Evolutionary conservation across 2,888 invertebrate genomes (phyloP), one percentile per base, ranked within the genome.

Genomic region (Physocephala rufipes): DNA sequence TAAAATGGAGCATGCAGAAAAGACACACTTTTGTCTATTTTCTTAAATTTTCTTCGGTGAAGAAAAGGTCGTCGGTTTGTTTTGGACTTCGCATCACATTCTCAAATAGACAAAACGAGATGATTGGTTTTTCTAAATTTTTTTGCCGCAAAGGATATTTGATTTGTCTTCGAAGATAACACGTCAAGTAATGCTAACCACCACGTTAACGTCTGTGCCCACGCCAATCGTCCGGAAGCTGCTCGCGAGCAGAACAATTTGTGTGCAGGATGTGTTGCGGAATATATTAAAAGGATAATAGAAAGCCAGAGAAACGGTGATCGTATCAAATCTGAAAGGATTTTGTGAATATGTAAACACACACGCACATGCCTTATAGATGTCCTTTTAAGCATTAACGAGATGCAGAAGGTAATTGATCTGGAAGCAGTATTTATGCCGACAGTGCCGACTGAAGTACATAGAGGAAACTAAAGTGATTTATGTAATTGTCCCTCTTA

Each of bases 261-360:
- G 86, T 85, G 85, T 82, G 80, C 82, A 80, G 86, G 84, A 85
- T 85, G 82, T 85, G 86, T 81, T 84, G 79, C 78, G 82, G 86
- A 84, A 85, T 85, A 85, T 81, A 85, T 85, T 85, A 85, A 80
- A 80, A 81, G 82, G 83, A 85, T 82, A 81, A 79, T 74, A 73
- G 74, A 74, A 74, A 70, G 69, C 53, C 74, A 67, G 67, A 74
- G 74, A 73, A 19, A n/a, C 19, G 69, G 67, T 66, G 65, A 67
- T 70, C 63, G 69, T 69, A 72, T 73, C 63, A 67, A 74, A 71
- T 70, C 71, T 70, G 76, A 72, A 75, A 69, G 72, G 73, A 72
- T 75, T 66, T 2, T 49, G 49, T 16, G 58, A 58, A 65, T 53
- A 58, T 9, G 9, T 36, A n/a, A n/a, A n/a, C n/a, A n/a, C n/a